Conservation (phyloP, 2,113 vertebrate genomes). For the Stigmatopora argus region DNA sequence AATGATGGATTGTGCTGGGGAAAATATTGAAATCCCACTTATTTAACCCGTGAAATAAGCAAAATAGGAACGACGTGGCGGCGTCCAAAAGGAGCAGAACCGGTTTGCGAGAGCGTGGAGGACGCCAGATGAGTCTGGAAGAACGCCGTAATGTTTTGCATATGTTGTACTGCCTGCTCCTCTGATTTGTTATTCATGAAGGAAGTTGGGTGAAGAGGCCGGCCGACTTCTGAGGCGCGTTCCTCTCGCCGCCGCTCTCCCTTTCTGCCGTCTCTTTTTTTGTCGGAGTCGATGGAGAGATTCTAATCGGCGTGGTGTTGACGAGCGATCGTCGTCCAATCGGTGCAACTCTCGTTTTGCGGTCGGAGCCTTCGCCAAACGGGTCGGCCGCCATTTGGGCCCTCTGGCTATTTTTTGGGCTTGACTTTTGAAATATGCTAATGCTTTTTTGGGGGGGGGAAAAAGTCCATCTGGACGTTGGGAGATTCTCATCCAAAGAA, state of each 20-base stretch:
- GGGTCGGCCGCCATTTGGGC: slow-evolving; percentile 55
- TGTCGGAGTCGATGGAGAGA: slow-evolving; percentile 25
- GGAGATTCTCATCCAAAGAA: slow-evolving; percentile 56
- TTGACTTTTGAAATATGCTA: slow-evolving; percentile 69
- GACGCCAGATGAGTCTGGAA: slow-evolving; percentile 49
- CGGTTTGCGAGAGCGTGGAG: slow-evolving; percentile 28
- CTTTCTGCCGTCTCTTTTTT: slow-evolving; percentile 30
- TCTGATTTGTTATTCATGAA: slow-evolving; percentile 74
- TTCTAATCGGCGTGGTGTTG: slow-evolving; percentile 53
- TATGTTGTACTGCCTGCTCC: slow-evolving; percentile 62
- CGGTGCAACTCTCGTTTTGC: slow-evolving; percentile 26
- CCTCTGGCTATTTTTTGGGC: slow-evolving; percentile 68
- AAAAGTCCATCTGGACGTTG: slow-evolving; percentile 60
- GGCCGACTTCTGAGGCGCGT: slow-evolving; percentile 59
- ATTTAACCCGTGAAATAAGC: neutral
- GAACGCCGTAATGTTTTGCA: slow-evolving; percentile 70
- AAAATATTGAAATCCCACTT: neutral
- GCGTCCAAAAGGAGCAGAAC: neutral
- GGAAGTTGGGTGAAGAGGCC: slow-evolving; percentile 69
- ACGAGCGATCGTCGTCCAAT: slow-evolving; percentile 40
- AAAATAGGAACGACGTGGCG: neutral
- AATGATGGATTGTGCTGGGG: neutral
- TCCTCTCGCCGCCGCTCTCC: slow-evolving; percentile 28
- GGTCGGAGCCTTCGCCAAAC: slow-evolving; percentile 56
- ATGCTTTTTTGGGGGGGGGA: slow-evolving; percentile 28